Evolutionary conservation across 2,888 invertebrate genomes (phyloP), one percentile per base, ranked within the genome.

Genomic region (Strigamia transsilvanica): DNA sequence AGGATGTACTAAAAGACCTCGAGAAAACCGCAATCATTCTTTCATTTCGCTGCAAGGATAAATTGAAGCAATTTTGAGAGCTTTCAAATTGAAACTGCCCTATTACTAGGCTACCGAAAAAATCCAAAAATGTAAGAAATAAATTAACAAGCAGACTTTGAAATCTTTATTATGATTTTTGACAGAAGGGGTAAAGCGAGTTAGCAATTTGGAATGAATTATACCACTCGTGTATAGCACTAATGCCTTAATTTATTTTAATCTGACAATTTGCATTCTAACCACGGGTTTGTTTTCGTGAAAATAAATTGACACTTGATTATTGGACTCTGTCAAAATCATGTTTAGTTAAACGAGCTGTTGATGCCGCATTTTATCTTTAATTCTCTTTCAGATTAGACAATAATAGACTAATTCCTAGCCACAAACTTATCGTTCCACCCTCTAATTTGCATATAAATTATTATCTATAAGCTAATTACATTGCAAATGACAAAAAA

Each of bases 321-420:
- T 73, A 73, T 32, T 73, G 73, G 32, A 32, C 27, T 27, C 23
- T 73, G 73, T 73, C 32, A 73, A 27, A 32, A 73, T 73, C 23
- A 73, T n/a, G 32, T 32, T n/a, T 23, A n/a, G 13, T 27, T 73
- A n/a, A 73, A 73, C 32, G 73, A 73, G 73, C 13, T 73, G 73
- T 73, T 73, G 73, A 73, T 73, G 73, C 73, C 5, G 27, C 21
- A 61, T 27, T 73, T 32, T 73, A 32, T 27, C 73, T 73, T 73
- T 73, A 73, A 32, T 73, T 32, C 73, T 73, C 12, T 27, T 27
- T 73, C 73, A 73, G 73, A 73, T 73, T 73, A 73, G 73, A 73
- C 73, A 73, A 73, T 73, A 73, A 73, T 32, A 5, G 32, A 73
- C 73, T 73, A 73, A 73, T 73, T n/a, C 73, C 73, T 32, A 73